phyloP scores from a whole-genome alignment of 2,888 invertebrate species.

The Cephus nigrinus region DNA sequence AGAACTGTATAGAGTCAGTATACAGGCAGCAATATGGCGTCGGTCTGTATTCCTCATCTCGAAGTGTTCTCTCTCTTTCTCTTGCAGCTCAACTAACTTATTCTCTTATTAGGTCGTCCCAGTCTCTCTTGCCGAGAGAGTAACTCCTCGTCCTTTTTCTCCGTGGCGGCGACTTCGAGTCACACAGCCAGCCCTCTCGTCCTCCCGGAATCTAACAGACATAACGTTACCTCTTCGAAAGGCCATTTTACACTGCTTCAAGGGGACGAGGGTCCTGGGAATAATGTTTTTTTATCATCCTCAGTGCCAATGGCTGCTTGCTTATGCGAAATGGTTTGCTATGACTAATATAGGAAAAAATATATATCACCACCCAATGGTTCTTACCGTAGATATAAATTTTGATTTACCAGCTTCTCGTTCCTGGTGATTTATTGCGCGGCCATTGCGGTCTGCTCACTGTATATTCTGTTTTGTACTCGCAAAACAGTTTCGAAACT shows the following conservation, averaged over 20 bases:
- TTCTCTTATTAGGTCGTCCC: slow-evolving; percentile 21
- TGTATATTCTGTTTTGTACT: neutral
- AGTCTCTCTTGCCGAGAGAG: slow-evolving; percentile 6
- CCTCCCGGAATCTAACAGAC: slow-evolving; percentile 26
- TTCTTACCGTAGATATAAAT: neutral
- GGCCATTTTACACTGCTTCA: slow-evolving; percentile 15
- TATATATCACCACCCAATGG: neutral
- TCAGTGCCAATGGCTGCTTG: neutral
- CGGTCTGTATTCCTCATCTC: slow-evolving; percentile 7
- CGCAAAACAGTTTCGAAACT: neutral
- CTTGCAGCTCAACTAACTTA: neutral
- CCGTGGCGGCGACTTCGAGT: slow-evolving; percentile 18
- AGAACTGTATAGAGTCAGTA: slow-evolving; percentile 8
- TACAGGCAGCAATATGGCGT: neutral
- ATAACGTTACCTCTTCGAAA: slow-evolving; percentile 30
- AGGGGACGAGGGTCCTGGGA: neutral
- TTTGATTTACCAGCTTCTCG: neutral
- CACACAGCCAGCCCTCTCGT: slow-evolving; percentile 16
- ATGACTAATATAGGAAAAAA: neutral
- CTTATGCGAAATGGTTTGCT: neutral
- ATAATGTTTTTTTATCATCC: neutral
- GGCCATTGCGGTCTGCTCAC: neutral
- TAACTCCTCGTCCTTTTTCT: slow-evolving; percentile 8
- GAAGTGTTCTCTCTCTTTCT: slow-evolving; percentile 7
- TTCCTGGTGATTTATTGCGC: neutral